Evolutionary conservation across 1,140 invertebrate species (phyloP), one percentile per base, ranked within the genome.

Genomic region (Brachionus plicatilis): DNA sequence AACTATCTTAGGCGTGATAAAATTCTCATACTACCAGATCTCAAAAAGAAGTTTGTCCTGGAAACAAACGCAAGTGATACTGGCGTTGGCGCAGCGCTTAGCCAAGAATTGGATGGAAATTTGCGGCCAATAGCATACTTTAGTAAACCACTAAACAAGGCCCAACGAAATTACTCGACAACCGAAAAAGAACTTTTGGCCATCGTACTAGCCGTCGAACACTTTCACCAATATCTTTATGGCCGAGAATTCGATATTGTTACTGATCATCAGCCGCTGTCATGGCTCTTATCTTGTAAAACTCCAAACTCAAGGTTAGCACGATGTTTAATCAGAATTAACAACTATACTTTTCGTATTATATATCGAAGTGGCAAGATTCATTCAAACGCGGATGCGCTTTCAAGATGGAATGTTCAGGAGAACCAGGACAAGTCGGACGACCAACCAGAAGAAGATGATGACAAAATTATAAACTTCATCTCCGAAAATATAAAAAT

Each of bases 211-310:
- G 89, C 85, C 1, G 85, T 90, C 14, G 79, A 88, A 66, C 87
- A 86, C 68, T 90, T 91, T 85, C 87, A 90, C 56, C 56, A 89
- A 60, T 90, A 88, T 83, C 53, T 91, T 6, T 89, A 87, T 83
- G 90, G 90, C 2, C 75, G 88, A n/a, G 70, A 88, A 47, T 91
- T 91, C 84, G 89, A 85, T 3, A 80, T 92, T 5, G 85, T 87
- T 14, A 92, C 90, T 1, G 90, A 92, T 83, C 90, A 91, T 79
- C 89, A 90, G 76, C 89, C 91, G 0, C 82, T 92, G 43, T 85
- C 87, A 9, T 60, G 53, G 17, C 88, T 90, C 87, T 88, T 60
- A 85, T 85, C 7, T 83, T 85, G 0, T 85, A 86, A 37, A 86
- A 85, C 27, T 20, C 78, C 17, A 60, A 66, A 65, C n/a, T n/a